Evolutionary conservation across 1,140 invertebrate genomes (phyloP).

Genomic region (Eueides isabella): DNA sequence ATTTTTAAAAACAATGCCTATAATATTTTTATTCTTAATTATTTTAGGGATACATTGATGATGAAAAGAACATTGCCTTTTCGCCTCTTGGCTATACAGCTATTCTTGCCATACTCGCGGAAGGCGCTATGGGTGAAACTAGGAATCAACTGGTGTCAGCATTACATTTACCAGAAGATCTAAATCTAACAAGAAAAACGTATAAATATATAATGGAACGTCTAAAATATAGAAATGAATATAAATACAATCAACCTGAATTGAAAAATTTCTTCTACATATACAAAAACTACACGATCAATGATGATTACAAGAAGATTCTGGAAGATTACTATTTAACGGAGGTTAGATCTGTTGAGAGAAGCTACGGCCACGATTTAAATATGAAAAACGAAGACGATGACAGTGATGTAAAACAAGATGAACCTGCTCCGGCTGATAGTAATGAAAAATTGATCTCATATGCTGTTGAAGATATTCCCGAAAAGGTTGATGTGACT

Average conservation of each 20-base stretch:
- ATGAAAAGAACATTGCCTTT: conserved; percentile 84
- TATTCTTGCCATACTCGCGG: conserved; percentile 84
- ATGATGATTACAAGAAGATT: conserved; percentile 83
- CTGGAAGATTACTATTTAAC: conserved; percentile 84
- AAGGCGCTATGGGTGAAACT: conserved; percentile 84
- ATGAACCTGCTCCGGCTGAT: conserved; percentile 68
- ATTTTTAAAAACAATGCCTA: neutral
- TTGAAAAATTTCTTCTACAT: conserved; percentile 86
- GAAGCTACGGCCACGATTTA: conserved; percentile 60
- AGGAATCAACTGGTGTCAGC: conserved; percentile 81
- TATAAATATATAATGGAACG: conserved; percentile 79
- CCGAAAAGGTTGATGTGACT: conserved; percentile 70
- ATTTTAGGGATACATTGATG: conserved; percentile 82
- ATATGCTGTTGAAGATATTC: conserved; percentile 78
- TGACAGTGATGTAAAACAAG: conserved; percentile 61
- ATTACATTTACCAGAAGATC: conserved; percentile 83
- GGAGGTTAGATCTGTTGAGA: conserved; percentile 83
- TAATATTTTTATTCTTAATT: neutral
- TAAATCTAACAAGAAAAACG: conserved; percentile 70
- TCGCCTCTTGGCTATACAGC: conserved; percentile 85
- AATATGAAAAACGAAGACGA: conserved; percentile 60
- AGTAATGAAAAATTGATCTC: conserved; percentile 74
- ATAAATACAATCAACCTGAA: conserved; percentile 82
- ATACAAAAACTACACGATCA: conserved; percentile 84
- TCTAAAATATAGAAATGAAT: conserved; percentile 81